phyloP scores from a whole-genome alignment of 2,113 vertebrate genomes.

The Varanus salvator region DNA sequence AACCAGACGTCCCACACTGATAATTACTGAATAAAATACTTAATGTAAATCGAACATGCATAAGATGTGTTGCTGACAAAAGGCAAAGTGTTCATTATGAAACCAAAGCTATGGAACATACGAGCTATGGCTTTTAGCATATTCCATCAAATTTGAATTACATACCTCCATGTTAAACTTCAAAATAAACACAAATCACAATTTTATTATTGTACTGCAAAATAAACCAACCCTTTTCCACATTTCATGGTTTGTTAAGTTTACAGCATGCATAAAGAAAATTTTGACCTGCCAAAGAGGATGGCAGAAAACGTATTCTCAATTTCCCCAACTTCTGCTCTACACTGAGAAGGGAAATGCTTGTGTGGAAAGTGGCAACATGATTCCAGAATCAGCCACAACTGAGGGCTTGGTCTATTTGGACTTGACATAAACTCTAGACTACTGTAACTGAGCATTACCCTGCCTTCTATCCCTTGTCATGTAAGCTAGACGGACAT shows the following conservation, averaged over 20 bases:
- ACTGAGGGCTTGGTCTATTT: background rate
- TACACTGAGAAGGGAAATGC: background rate
- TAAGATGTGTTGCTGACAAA: constrained; percentile 33
- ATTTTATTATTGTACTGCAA: background rate
- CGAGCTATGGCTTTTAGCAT: background rate
- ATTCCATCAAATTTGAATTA: constrained; percentile 13
- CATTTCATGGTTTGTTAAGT: background rate
- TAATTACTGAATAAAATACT: constrained; percentile 6
- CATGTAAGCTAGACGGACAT: background rate
- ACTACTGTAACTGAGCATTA: background rate
- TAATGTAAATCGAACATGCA: background rate
- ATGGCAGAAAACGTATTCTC: background rate
- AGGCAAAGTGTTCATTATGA: constrained; percentile 44
- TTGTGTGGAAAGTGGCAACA: background rate
- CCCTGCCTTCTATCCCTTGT: background rate
- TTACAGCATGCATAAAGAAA: background rate
- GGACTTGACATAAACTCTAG: background rate
- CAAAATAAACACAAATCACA: background rate
- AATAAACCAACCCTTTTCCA: constrained; percentile 16
- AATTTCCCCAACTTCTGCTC: background rate
- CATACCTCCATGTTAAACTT: background rate
- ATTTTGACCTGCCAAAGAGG: accelerated
- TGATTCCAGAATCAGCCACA: background rate
- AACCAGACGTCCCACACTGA: constrained; percentile 20
- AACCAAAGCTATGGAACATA: constrained; percentile 29